Base-by-base conservation (phyloP, 2,888 invertebrate species). In the Deladenus siricidicola region DNA sequence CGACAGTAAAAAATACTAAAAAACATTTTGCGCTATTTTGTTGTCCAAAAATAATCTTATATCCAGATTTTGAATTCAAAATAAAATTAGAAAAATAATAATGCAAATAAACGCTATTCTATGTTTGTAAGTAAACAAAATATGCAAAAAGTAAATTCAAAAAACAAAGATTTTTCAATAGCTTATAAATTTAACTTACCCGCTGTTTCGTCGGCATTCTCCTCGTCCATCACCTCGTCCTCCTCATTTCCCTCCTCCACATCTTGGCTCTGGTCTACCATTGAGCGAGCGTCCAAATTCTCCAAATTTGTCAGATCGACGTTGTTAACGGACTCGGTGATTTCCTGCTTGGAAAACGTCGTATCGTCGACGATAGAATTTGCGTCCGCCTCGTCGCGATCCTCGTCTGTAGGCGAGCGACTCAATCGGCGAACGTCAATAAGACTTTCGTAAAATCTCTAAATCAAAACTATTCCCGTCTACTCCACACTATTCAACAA, bases 311-410 rank as follows among this genome's bases (percentile, higher is more conserved):
- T 59, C 29, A 67, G 24, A 55, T 67, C 66, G 17, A 67, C 64
- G 48, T 59, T 67, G 42, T 67, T 66, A 19, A 67, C 62, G 3
- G 63, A 64, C 21, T 64, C 64, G 23, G 51, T 55, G 28, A 64
- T 51, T 24, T 57, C 26, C 26, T 51, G 21, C 26, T 34, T 19
- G 8, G 53, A n/a, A 34, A 34, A 57, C 19, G 3, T n/a, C 19
- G n/a, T 24, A 19, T 45, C 45, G n/a, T n/a, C n/a, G n/a, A n/a
- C n/a, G n/a, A n/a, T n/a, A n/a, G n/a, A n/a, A 19, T n/a, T 30
- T 28, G 42, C 17, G 26, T 56, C 62, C 17, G 23, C 39, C 47
- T 42, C 48, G 34, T 48, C 42, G 4, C 26, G 42, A n/a, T 50
- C 47, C 34, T 56, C 61, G n/a, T 42, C 43, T 29, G 52, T 21